Conservation (phyloP, 2,888 invertebrate genomes). For the Beris morrisii region DNA sequence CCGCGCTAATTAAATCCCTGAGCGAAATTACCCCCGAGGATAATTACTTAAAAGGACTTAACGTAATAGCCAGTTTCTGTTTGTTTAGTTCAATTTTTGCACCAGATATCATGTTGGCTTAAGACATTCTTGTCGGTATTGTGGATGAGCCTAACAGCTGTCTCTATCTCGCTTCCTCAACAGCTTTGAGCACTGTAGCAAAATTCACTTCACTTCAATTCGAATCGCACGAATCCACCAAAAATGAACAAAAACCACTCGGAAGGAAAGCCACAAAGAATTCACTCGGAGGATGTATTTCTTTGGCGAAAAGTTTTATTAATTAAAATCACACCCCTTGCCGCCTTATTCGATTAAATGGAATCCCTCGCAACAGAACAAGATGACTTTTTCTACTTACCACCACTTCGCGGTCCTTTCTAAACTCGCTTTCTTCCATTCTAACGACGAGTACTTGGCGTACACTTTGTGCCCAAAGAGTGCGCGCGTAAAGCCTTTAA, state of each 20-base stretch:
- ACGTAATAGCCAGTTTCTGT: conserved; percentile 28
- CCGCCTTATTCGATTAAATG: conserved; percentile 18
- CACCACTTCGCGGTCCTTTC: not conserved
- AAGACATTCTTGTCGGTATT: conserved; percentile 17
- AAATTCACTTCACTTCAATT: no score
- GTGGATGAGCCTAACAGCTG: not conserved
- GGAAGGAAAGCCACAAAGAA: conserved; percentile 27
- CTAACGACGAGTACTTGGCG: not conserved
- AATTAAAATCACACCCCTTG: conserved; percentile 33
- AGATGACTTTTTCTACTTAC: conserved; percentile 10
- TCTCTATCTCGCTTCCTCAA: not conserved
- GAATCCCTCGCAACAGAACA: conserved; percentile 5
- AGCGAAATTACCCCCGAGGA: conserved; percentile 22
- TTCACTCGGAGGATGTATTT: conserved; percentile 25
- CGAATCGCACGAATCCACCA: not conserved
- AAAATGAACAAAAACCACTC: conserved; percentile 9
- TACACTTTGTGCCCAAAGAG: conserved; percentile 18
- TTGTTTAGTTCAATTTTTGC: conserved; percentile 24
- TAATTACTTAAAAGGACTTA: conserved; percentile 28
- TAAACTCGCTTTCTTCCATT: not conserved
- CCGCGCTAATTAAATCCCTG: conserved; percentile 22
- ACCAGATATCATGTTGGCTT: conserved; percentile 18
- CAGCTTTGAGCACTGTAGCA: no score
- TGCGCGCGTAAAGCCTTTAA: conserved; percentile 36
- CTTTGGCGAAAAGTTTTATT: conserved; percentile 36